Conservation (phyloP, 2,113 vertebrate species). For the Anarrhichthys ocellatus region DNA sequence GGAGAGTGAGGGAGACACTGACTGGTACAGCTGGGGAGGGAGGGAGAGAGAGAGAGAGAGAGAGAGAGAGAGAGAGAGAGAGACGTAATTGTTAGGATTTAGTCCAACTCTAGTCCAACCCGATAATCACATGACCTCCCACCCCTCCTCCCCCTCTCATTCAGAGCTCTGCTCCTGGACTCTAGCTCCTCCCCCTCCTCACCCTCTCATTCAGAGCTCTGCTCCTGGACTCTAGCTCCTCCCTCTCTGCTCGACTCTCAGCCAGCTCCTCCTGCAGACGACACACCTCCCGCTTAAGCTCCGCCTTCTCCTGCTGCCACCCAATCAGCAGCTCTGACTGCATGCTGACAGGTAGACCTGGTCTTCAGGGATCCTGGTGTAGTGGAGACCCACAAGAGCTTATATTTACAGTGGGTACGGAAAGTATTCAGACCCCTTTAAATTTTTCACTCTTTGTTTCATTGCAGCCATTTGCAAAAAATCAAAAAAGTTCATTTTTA, state of each 20-base stretch:
- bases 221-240: conserved; percentile 65
- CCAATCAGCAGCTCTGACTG: conserved; percentile 65
- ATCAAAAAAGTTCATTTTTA: no score
- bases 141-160: conserved; percentile 25
- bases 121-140: background rate
- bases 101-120: no score
- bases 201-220: no score
- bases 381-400: background rate
- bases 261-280: conserved; percentile 81
- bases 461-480: no score
- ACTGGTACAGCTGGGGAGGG: conserved; percentile 52
- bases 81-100: background rate
- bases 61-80: conserved; percentile 10
- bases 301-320: conserved; percentile 76
- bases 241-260: conserved; percentile 76
- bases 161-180: conserved; percentile 74
- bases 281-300: conserved; percentile 74
- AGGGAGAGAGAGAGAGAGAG: background rate
- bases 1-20: conserved; percentile 33
- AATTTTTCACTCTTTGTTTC: no score
- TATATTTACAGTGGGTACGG: no score
- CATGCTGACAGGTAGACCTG: conserved; percentile 44
- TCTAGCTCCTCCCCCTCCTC: conserved; percentile 59
- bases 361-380: background rate
- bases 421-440: no score